Percentiles rank a stretch among this genome's conserved stretches.
Evolutionary conservation across 2,888 invertebrate species (phyloP).

Genomic region (Limnephilus rhombicus): DNA sequence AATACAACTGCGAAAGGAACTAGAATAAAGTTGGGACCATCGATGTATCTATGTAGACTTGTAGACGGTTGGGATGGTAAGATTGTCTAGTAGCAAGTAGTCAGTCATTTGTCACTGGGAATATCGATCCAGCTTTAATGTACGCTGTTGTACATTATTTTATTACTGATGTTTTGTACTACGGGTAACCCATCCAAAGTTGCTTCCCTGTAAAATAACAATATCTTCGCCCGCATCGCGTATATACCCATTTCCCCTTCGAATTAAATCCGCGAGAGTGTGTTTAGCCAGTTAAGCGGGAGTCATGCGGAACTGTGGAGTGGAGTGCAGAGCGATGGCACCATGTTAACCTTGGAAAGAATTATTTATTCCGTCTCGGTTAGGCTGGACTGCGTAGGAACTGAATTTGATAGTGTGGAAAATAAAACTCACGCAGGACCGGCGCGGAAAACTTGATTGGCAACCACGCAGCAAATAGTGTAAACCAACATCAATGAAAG

Average conservation of each 20-base stretch:
- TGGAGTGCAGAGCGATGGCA: background rate
- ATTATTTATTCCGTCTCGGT: background rate
- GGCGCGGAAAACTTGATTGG: background rate
- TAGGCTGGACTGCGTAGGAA: conserved; percentile 1
- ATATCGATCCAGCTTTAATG: background rate
- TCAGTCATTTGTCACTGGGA: background rate
- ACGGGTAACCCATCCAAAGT: background rate
- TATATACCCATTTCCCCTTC: background rate
- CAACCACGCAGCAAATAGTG: too few species aligned
- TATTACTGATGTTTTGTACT: background rate
- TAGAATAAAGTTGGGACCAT: too few species aligned
- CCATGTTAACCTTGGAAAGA: background rate
- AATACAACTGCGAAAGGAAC: too few species aligned
- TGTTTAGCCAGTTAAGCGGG: background rate
- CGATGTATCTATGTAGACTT: too few species aligned
- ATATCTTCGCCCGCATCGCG: background rate
- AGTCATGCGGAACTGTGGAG: background rate
- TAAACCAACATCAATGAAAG: too few species aligned
- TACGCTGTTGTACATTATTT: background rate
- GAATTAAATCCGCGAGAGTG: background rate
- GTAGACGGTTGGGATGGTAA: too few species aligned
- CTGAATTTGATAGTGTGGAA: background rate
- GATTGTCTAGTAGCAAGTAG: background rate
- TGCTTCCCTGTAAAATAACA: background rate
- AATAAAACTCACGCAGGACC: background rate